Conservation (phyloP, 37 sponge, comb jelly and placozoan species). For the Crambe crambe region DNA sequence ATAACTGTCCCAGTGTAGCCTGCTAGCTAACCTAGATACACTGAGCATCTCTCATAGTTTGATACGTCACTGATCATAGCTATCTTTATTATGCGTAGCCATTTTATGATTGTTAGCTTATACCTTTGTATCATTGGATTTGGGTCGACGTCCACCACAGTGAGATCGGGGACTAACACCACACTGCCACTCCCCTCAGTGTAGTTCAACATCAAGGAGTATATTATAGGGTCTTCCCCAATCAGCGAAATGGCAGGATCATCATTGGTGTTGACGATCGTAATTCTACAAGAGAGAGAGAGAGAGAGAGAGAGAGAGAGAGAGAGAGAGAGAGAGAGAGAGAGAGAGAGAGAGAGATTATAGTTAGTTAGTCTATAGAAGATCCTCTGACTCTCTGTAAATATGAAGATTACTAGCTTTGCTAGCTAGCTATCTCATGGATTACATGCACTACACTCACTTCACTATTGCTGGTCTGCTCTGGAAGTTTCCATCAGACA, state of each 20-base stretch:
- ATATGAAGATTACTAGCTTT: background rate
- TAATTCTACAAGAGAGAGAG: conserved; percentile 15
- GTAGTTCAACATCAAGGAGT: background rate
- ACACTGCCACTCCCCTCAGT: conserved; percentile 34
- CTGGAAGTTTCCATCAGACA: conserved; percentile 23
- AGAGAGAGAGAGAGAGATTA: too few relatives aligned
- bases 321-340: too few relatives aligned
- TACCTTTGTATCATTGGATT: conserved; percentile 29
- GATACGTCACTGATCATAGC: too few relatives aligned
- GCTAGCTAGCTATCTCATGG: too few relatives aligned
- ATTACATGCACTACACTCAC: background rate
- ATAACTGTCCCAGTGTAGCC: too few relatives aligned
- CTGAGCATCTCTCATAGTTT: too few relatives aligned
- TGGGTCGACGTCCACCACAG: conserved; percentile 46
- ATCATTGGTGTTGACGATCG: conserved; percentile 43
- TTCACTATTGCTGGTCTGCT: conserved; percentile 2
- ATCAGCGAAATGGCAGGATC: conserved; percentile 21
- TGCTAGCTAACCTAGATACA: too few relatives aligned
- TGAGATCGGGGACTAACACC: conserved; percentile 1
- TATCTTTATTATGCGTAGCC: too few relatives aligned
- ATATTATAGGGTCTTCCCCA: conserved; percentile 30
- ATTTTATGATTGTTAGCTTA: too few relatives aligned
- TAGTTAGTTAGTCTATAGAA: background rate
- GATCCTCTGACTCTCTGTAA: background rate
- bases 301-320: too few relatives aligned